phyloP scores from a whole-genome alignment of 2,113 vertebrate genomes.

The Procapra przewalskii region DNA sequence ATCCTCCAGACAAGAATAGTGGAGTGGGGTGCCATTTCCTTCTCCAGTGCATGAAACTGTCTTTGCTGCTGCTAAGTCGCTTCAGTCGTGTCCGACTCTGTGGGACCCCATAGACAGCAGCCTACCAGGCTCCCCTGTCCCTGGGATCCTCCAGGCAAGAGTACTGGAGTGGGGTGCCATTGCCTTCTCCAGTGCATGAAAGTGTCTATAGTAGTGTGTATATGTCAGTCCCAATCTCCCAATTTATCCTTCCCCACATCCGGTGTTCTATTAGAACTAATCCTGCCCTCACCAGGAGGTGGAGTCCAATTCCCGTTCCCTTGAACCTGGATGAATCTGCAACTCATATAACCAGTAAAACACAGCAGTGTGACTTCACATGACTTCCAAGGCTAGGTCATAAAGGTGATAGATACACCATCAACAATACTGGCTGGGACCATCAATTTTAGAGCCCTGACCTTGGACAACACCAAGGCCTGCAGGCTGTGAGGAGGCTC shows the following conservation, averaged over 20 bases:
- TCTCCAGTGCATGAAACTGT: no score
- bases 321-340: not conserved
- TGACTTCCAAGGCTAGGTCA: not conserved
- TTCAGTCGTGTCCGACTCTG: no score
- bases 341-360: not conserved
- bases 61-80: no score
- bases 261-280: not conserved
- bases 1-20: no score
- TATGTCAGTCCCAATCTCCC: not conserved
- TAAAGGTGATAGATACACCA: not conserved
- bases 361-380: not conserved
- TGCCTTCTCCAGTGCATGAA: no score
- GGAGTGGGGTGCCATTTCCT: no score
- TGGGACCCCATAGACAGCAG: no score
- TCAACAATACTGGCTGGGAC: not conserved
- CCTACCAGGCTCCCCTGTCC: no score
- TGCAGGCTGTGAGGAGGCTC: not conserved
- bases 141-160: no score
- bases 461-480: not conserved
- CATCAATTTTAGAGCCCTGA: not conserved
- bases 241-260: not conserved
- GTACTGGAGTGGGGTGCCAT: no score
- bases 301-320: not conserved
- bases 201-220: not conserved
- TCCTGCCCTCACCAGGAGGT: not conserved